Evolutionary conservation across 2,113 vertebrate genomes (phyloP).

Genomic region (Hoplias malabaricus): DNA sequence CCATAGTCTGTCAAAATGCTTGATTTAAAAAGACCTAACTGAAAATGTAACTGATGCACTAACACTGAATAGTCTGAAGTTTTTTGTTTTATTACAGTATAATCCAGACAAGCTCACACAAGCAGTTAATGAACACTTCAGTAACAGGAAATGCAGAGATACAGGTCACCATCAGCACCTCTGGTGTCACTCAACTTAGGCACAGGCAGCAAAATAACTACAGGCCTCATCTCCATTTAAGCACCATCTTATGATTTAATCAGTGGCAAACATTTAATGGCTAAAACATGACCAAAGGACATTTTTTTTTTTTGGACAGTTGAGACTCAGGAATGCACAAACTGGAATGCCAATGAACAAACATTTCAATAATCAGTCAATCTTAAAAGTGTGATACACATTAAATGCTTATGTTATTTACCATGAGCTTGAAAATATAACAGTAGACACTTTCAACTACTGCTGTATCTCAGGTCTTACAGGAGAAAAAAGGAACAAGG

Average conservation of each 20-base stretch:
- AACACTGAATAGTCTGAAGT: not conserved
- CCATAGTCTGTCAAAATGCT: no score
- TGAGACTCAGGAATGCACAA: not conserved
- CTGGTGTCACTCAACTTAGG: not conserved
- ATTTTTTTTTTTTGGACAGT: no score
- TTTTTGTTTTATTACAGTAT: slow-evolving; percentile 38
- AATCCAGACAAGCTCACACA: slow-evolving; percentile 16
- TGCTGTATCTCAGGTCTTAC: not conserved
- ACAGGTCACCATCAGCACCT: not conserved
- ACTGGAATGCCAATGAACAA: slow-evolving; percentile 1
- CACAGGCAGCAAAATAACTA: not conserved
- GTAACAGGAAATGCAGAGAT: slow-evolving; percentile 1
- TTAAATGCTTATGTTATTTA: not conserved
- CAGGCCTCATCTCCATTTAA: not conserved
- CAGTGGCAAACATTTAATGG: not conserved
- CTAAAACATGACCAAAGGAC: not conserved
- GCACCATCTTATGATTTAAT: not conserved
- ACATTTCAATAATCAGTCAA: not conserved
- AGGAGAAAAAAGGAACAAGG: not conserved
- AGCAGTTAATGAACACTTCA: not conserved
- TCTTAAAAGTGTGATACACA: not conserved
- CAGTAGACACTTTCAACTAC: not conserved
- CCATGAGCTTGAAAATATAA: not conserved
- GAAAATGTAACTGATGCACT: not conserved
- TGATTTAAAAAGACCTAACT: not conserved